Conservation (phyloP, 2,113 vertebrate genomes). For the Cercocebus atys region DNA sequence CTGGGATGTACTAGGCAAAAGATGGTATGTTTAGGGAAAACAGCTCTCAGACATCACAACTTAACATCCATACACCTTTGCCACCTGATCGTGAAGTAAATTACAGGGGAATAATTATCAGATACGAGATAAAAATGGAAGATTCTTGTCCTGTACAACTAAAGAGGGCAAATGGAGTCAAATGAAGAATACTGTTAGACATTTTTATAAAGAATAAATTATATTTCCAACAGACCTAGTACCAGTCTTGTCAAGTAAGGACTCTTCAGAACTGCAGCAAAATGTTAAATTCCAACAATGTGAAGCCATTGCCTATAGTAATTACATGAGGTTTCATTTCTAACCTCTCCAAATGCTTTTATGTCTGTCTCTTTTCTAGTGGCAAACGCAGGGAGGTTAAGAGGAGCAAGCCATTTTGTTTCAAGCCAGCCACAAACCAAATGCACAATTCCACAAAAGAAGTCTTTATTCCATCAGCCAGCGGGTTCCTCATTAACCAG, state of each 20-base stretch:
- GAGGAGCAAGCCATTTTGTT: conserved; percentile 16
- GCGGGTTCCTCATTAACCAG: conserved; percentile 7
- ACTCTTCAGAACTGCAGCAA: background rate
- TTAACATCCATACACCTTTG: background rate
- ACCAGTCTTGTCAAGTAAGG: background rate
- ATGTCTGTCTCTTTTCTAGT: background rate
- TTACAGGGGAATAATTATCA: background rate
- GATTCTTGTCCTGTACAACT: background rate
- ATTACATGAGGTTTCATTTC: conserved; percentile 58
- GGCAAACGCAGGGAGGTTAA: conserved; percentile 49
- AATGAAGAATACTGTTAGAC: background rate
- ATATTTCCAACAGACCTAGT: background rate
- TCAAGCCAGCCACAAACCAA: background rate
- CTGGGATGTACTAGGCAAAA: background rate
- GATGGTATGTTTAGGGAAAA: background rate
- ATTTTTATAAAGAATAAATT: background rate
- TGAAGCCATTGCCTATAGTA: conserved; percentile 42
- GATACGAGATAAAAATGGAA: background rate
- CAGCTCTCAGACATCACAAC: background rate
- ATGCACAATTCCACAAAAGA: background rate
- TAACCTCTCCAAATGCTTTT: conserved; percentile 13
- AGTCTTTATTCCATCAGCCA: background rate
- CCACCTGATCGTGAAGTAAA: background rate
- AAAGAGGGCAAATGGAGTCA: background rate
- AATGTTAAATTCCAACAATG: background rate